phyloP scores from a whole-genome alignment of 2,888 invertebrate genomes.

The Xestobium rufovillosum region DNA sequence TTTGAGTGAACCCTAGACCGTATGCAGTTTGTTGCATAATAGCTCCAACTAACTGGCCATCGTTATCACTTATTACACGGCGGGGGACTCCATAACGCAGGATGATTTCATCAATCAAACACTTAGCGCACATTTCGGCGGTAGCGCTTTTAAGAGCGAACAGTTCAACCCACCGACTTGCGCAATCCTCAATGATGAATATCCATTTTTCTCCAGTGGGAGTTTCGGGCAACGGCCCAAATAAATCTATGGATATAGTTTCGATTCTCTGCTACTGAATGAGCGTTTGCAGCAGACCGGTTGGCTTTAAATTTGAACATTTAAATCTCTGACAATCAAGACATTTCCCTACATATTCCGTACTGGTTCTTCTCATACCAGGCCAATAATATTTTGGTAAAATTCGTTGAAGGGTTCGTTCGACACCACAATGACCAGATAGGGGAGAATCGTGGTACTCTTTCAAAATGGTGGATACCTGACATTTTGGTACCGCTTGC shows the following conservation, averaged over 20 bases:
- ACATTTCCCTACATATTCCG: constrained; percentile 16
- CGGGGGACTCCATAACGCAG: constrained; percentile 33
- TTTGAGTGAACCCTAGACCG: too few species aligned
- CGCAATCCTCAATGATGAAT: constrained; percentile 12
- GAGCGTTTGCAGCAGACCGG: constrained; percentile 21
- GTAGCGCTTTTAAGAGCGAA: constrained; percentile 29
- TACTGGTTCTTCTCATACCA: constrained; percentile 13
- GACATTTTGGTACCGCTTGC: constrained; percentile 12
- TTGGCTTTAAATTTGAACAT: constrained; percentile 14
- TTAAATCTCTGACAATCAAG: constrained; percentile 20
- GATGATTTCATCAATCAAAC: constrained; percentile 31
- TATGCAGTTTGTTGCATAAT: too few species aligned
- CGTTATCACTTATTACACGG: constrained; percentile 28
- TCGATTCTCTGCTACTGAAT: constrained; percentile 18
- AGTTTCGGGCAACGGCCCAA: too few species aligned
- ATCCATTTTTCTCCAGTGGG: constrained; percentile 19
- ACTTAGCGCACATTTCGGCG: constrained; percentile 28
- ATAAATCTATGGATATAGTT: constrained; percentile 18
- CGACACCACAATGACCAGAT: constrained; percentile 20
- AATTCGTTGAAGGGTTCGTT: constrained; percentile 14
- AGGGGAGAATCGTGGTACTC: constrained; percentile 17
- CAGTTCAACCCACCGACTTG: constrained; percentile 30
- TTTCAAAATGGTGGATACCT: constrained; percentile 8
- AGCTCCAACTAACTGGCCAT: constrained; percentile 6
- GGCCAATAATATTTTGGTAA: constrained; percentile 17